These are phyloP conservation scores for Syndactyla subalaris DNA, from an alignment of 2,797 vertebrate genomes.

Conservation along the genomic window DNA sequence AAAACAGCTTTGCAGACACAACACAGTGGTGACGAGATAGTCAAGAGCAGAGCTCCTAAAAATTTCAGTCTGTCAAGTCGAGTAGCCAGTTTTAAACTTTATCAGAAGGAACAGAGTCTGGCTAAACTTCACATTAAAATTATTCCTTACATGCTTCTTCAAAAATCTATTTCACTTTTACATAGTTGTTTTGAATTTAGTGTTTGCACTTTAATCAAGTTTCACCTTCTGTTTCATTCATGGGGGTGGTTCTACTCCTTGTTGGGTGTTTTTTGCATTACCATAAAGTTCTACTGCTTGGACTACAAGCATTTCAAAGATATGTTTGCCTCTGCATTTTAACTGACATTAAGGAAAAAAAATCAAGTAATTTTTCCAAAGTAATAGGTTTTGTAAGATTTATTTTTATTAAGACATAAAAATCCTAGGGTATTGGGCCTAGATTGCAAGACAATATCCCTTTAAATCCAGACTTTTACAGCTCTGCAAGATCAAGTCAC, in stretches of 20 bases:
- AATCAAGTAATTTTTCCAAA: not conserved
- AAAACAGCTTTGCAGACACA: not conserved
- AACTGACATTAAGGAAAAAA: not conserved
- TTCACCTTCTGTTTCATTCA: not conserved
- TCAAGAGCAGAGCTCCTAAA: not conserved
- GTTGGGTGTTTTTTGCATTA: not conserved
- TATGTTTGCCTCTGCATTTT: not conserved
- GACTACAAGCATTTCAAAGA: not conserved
- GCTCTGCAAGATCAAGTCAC: not conserved
- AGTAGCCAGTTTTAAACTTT: not conserved
- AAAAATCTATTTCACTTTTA: not conserved
- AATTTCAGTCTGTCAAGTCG: not conserved
- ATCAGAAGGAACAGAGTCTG: not conserved
- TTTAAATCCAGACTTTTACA: constrained; percentile 9
- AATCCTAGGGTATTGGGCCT: not conserved
- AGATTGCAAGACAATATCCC: not conserved
- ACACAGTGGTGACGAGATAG: not conserved
- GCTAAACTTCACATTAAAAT: not conserved
- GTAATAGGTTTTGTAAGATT: not conserved
- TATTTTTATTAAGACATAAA: constrained; percentile 42
- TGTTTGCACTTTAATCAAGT: not conserved
- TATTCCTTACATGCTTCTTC: not conserved
- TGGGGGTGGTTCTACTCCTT: not conserved
- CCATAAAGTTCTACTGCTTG: not conserved
- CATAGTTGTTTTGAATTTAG: not conserved